Evolutionary conservation across 2,888 invertebrate species (phyloP), one percentile per base, ranked within the genome.

Genomic region (Parnassius apollo): DNA sequence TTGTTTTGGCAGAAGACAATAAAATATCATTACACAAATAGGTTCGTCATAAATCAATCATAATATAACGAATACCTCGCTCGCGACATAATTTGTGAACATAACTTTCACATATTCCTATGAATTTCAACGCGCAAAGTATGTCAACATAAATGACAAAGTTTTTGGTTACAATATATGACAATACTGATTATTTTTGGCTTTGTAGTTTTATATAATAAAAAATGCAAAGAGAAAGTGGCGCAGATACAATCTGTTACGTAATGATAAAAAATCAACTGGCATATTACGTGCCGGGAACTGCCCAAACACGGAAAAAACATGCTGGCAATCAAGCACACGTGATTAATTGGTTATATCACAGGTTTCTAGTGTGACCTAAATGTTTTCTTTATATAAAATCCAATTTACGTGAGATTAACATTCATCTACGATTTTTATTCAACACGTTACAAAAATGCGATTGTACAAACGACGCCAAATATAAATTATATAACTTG

Each of bases 1-100:
- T 91, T 90, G 90, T 91, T 91, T 91, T 91, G 91, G 91, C 91
- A 91, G 88, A 91, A 90, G 84, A 90, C 89, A 90, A 88, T 88
- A 83, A 91, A 88, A 86, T 88, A 91, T 88, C 84, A 85, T 90
- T 88, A 86, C 81, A 86, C 85, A 86, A 69, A 85, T 80, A 83
- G 73, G 76, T 78, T 73, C 75, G 75, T 76, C 77, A 76, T 77
- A 82, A 85, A 80, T 81, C 78, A 81, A 81, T 76, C 73, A 71
- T 52, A 50, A 13, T 35, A 13, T 71, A 70, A 70, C 71, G 75
- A 70, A 68, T 73, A 57, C 55, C 49, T 70, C 68, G 70, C 61
- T 68, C 68, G 65, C 64, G 67, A 63, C 62, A 68, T 66, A 66
- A 69, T 67, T 68, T 68, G 69, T 66, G 66, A 68, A 80, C 50